phyloP scores from a whole-genome alignment of 2,888 invertebrate genomes.

The Tetranychus truncatus region DNA sequence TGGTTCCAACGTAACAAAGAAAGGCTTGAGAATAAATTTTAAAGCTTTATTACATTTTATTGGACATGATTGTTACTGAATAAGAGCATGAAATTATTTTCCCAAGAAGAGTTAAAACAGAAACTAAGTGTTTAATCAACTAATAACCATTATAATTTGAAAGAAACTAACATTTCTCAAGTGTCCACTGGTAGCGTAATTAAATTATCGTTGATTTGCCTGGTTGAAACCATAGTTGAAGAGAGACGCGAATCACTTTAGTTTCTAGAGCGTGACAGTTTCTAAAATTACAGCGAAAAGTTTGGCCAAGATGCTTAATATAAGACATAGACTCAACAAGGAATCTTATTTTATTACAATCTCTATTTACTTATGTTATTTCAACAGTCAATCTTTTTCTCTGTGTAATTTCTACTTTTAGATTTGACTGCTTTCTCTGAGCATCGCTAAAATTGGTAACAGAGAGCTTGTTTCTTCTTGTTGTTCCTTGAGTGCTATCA shows the following conservation, averaged over 20 bases:
- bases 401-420: background rate
- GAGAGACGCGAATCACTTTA: background rate
- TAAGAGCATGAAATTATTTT: too few species aligned
- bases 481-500: background rate
- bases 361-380: background rate
- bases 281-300: background rate
- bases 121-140: too few species aligned
- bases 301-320: background rate
- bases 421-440: background rate
- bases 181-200: too few species aligned
- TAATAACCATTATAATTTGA: too few species aligned
- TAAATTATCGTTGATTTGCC: too few species aligned
- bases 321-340: background rate
- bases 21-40: too few species aligned
- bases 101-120: too few species aligned
- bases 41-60: too few species aligned
- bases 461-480: background rate
- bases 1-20: too few species aligned
- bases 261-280: background rate
- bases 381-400: background rate
- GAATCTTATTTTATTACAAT: background rate
- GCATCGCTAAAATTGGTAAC: background rate
- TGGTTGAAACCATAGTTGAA: background rate
- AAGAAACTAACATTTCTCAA: too few species aligned
- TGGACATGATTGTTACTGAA: too few species aligned